Percentiles rank a stretch among this genome's conserved stretches.
phyloP scores from a whole-genome alignment of 2,113 vertebrate species.

The Peromyscus californicus region DNA sequence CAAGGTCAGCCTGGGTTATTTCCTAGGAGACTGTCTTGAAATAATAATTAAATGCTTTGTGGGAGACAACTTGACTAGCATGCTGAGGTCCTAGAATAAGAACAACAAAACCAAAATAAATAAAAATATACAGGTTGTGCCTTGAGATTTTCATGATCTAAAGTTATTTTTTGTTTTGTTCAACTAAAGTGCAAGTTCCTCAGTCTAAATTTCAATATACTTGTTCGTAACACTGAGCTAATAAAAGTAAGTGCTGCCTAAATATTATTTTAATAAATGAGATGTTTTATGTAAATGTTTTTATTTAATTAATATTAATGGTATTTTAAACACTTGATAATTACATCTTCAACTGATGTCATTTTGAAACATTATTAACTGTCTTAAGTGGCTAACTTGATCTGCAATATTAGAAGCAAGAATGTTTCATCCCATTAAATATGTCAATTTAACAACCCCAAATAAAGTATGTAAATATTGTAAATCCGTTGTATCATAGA shows the following conservation, averaged over 20 bases:
- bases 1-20: not conserved
- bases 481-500: not conserved
- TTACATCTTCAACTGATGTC: not conserved
- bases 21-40: not conserved
- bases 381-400: slow-evolving; percentile 10
- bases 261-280: not conserved
- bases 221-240: not conserved
- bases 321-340: not conserved
- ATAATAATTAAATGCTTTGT: not conserved
- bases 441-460: not conserved
- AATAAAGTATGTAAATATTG: not conserved
- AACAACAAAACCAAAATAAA: not conserved
- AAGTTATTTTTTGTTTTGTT: not conserved
- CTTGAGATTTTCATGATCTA: not conserved
- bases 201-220: not conserved
- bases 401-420: not conserved
- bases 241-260: not conserved
- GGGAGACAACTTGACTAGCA: not conserved
- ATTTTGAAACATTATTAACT: slow-evolving; percentile 8
- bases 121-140: not conserved
- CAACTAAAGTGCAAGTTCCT: not conserved
- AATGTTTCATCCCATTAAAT: not conserved
- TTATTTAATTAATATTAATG: not conserved
- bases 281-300: not conserved
- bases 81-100: not conserved